These are phyloP conservation scores for Radopholus similis DNA, from an alignment of 1,140 invertebrate genomes.

Conservation along the genomic window DNA sequence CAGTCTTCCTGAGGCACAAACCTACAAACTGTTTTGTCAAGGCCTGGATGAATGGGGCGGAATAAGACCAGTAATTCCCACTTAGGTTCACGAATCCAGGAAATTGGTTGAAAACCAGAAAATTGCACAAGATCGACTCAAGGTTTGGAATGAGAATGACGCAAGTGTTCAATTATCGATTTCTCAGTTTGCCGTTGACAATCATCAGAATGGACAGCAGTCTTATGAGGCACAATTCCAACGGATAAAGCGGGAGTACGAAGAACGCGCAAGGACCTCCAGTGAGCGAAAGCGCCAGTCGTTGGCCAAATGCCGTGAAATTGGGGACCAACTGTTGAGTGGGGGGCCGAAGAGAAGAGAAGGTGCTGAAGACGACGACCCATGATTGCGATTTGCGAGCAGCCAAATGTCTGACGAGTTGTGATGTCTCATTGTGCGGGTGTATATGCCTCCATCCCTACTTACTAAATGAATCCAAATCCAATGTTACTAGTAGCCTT, in stretches of 20 bases:
- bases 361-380: neutral
- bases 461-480: no score
- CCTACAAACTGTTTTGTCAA: slow-evolving; percentile 3
- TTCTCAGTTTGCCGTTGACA: slow-evolving; percentile 5
- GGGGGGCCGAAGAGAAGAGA: neutral
- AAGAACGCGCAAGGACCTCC: neutral
- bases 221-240: slow-evolving; percentile 10
- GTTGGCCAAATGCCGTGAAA: neutral
- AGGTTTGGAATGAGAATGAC: no score
- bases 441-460: no score
- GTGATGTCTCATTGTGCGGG: no score
- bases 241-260: neutral
- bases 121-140: neutral
- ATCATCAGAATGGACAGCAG: slow-evolving; percentile 2
- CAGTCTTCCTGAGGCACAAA: slow-evolving; percentile 14
- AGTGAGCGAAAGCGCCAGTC: neutral
- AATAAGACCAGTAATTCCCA: neutral
- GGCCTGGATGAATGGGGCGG: neutral
- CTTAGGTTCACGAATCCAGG: slow-evolving; percentile 17
- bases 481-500: no score
- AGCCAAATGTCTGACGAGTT: no score
- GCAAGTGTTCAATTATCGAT: no score
- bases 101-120: slow-evolving; percentile 6
- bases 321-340: neutral
- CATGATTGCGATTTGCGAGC: no score